phyloP scores from a whole-genome alignment of 1,140 invertebrate species.

The Marisa cornuarietis region DNA sequence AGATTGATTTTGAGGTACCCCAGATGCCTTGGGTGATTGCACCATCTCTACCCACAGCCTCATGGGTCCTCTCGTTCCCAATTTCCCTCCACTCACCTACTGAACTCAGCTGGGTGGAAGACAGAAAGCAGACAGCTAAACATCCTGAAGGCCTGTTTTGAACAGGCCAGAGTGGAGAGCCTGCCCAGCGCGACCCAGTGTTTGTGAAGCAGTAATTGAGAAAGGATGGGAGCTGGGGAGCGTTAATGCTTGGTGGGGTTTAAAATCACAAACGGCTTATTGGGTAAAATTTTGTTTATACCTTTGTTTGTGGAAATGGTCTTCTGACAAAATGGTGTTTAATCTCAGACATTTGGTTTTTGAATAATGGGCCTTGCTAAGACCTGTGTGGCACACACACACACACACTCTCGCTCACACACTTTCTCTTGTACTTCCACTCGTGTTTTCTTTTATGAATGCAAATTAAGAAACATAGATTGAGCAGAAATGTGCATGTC shows the following conservation, averaged over 20 bases:
- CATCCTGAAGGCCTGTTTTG: conserved; percentile 15
- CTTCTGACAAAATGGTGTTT: conserved; percentile 8
- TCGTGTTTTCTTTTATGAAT: neutral
- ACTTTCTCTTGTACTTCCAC: neutral
- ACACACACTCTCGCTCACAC: neutral
- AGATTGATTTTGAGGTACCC: too few relatives aligned
- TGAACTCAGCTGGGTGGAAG: neutral
- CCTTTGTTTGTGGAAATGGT: neutral
- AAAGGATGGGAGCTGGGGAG: neutral
- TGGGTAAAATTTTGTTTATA: conserved; percentile 6
- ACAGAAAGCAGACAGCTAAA: conserved; percentile 12
- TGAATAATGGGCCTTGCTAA: neutral
- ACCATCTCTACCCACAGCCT: too few relatives aligned
- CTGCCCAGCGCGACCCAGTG: conserved; percentile 7
- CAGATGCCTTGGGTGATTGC: too few relatives aligned
- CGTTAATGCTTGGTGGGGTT: neutral
- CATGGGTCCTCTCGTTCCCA: neutral
- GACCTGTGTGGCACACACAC: too few relatives aligned
- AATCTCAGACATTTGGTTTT: neutral
- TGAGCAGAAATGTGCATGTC: neutral
- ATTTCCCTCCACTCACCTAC: neutral
- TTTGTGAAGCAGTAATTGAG: conserved; percentile 6
- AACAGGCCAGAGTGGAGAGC: neutral
- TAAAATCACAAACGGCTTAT: neutral
- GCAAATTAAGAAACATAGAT: too few relatives aligned